A percentile compares a stretch with the other conserved stretches of the same genome.
Evolutionary conservation across 2,797 vertebrate species (phyloP).

Genomic region (Tapera naevia): DNA sequence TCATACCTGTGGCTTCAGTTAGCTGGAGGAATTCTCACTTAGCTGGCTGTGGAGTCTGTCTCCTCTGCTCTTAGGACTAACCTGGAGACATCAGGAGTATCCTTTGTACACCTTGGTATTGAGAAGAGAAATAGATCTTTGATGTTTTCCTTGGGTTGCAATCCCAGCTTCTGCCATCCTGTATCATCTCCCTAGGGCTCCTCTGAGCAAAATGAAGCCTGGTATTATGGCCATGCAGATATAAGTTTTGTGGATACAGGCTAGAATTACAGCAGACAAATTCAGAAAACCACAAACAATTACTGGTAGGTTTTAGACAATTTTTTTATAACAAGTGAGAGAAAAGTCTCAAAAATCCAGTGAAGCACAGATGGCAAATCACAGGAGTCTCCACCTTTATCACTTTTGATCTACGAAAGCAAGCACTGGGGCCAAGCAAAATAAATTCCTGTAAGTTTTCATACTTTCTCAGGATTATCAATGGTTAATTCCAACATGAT

Average conservation of each 20-base stretch:
- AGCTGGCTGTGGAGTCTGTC: background rate
- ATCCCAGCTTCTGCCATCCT: background rate
- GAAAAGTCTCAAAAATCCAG: background rate
- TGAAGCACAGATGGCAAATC: background rate
- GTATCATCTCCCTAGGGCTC: background rate
- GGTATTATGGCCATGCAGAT: background rate
- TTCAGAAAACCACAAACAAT: background rate
- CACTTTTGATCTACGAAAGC: background rate
- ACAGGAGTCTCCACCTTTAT: background rate
- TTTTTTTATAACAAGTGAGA: background rate
- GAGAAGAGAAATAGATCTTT: background rate
- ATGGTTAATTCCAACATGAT: background rate
- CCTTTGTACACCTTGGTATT: accelerated
- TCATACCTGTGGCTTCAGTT: background rate
- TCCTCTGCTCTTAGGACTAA: background rate
- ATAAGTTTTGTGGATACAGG: background rate
- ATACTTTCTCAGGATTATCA: background rate
- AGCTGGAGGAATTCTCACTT: background rate
- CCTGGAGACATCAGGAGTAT: background rate
- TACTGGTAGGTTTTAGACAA: background rate
- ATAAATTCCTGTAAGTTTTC: background rate
- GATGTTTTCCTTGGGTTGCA: background rate
- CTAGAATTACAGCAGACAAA: background rate
- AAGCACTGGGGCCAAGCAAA: background rate
- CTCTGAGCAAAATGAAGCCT: background rate